Percentiles rank a stretch among this genome's conserved stretches.
Conservation (phyloP, 2,797 vertebrate species). For the Danio tinwini region DNA sequence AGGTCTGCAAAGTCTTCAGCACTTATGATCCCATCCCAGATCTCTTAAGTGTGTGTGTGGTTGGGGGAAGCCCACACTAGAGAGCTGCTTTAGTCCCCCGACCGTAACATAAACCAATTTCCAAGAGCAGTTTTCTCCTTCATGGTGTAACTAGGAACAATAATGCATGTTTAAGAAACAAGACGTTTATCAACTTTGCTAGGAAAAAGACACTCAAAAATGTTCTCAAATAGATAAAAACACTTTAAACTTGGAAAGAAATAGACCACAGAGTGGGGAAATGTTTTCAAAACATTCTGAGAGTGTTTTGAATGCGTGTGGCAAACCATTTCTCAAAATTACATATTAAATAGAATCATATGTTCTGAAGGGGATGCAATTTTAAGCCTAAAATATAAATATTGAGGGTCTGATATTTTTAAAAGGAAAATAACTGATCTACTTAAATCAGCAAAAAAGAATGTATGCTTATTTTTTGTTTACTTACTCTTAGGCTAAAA, state of each 20-base stretch:
- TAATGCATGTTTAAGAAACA: constrained; percentile 66
- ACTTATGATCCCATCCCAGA: constrained; percentile 68
- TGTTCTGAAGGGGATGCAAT: constrained; percentile 21
- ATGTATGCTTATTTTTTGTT: no score
- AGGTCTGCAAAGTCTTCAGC: constrained; percentile 80
- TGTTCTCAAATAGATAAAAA: constrained; percentile 36
- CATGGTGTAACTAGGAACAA: constrained; percentile 71
- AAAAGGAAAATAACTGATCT: background rate
- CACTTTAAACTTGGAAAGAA: constrained; percentile 11
- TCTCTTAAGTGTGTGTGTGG: constrained; percentile 65
- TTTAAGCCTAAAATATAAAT: constrained; percentile 25
- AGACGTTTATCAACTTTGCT: constrained; percentile 64
- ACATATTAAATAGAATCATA: constrained; percentile 36
- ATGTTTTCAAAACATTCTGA: constrained; percentile 28
- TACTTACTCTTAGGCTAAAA: no score
- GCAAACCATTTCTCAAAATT: constrained; percentile 13
- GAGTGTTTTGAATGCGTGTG: constrained; percentile 28
- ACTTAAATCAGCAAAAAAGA: no score
- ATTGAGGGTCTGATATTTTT: constrained; percentile 4
- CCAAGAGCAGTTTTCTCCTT: constrained; percentile 71
- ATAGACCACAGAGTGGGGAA: background rate
- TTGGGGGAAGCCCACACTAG: constrained; percentile 67
- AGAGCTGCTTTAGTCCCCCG: constrained; percentile 71
- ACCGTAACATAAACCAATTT: constrained; percentile 82
- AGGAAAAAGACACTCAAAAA: constrained; percentile 42